Evolutionary conservation across 2,797 vertebrate species (phyloP).

Genomic region (Hippopotamyrus pictus): DNA sequence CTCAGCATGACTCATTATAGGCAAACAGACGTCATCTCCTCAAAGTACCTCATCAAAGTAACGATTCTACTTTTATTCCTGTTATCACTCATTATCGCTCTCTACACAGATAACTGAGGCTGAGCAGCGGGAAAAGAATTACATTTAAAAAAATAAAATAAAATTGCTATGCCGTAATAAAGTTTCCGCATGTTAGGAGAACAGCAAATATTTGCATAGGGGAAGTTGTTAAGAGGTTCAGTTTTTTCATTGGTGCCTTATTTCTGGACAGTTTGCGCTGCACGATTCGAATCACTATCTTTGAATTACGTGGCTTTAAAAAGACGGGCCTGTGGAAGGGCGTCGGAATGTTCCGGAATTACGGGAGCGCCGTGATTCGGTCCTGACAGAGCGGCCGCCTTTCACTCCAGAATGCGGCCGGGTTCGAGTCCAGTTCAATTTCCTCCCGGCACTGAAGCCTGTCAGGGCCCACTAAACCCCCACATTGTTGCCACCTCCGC

Average conservation of each 20-base stretch:
- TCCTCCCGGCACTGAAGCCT: neutral
- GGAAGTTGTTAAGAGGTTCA: neutral
- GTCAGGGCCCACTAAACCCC: neutral
- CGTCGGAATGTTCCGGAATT: neutral
- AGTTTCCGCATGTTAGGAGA: neutral
- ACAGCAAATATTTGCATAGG: neutral
- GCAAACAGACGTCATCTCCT: neutral
- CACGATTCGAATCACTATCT: neutral
- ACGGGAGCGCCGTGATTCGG: neutral
- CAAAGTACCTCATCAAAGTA: neutral
- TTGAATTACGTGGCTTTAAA: neutral
- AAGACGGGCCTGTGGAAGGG: neutral
- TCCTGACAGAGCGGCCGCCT: neutral
- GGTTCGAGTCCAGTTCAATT: slow-evolving; percentile 9
- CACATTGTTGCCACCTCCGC: neutral
- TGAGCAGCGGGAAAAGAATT: neutral
- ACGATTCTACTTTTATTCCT: neutral
- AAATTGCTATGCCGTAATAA: neutral
- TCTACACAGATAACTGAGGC: neutral
- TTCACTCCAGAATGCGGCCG: neutral
- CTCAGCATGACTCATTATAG: neutral
- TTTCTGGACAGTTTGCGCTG: neutral
- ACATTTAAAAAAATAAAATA: neutral
- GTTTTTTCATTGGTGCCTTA: neutral
- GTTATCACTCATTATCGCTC: neutral